Conservation (phyloP, 1,140 invertebrate species). For the Campoletis sonorensis region DNA sequence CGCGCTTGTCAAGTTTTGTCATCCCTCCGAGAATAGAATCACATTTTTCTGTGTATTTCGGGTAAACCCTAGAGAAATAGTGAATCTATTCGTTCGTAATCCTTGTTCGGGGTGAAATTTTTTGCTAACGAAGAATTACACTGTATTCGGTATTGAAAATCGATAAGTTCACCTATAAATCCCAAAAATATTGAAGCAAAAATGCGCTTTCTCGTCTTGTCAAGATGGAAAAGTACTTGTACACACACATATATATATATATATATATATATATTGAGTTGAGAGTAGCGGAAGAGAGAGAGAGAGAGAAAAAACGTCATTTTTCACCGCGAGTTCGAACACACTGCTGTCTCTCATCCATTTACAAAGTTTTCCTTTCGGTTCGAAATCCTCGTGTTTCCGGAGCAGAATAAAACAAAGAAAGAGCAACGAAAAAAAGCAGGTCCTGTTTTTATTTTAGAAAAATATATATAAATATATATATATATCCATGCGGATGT, state of each 20-base stretch:
- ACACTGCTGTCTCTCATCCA: not conserved
- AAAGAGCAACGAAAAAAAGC: not conserved
- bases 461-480: not conserved
- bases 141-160: too few relatives aligned
- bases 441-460: not conserved
- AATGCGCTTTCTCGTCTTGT: too few relatives aligned
- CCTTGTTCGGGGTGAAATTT: too few relatives aligned
- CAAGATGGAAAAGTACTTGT: not conserved
- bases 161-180: too few relatives aligned
- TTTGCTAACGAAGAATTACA: too few relatives aligned
- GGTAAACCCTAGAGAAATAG: too few relatives aligned
- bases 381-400: constrained; percentile 9
- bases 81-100: too few relatives aligned
- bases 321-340: constrained; percentile 6
- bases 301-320: too few relatives aligned
- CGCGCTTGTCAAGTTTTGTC: not conserved
- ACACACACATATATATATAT: too few relatives aligned
- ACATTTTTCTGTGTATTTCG: too few relatives aligned
- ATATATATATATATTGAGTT: not conserved
- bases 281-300: not conserved
- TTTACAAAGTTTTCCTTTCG: not conserved
- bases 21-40: not conserved
- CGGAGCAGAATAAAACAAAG: not conserved
- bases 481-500: too few relatives aligned
- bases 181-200: too few relatives aligned